Conservation (phyloP, 2,797 vertebrate species). For the Rhodeus uyekii region DNA sequence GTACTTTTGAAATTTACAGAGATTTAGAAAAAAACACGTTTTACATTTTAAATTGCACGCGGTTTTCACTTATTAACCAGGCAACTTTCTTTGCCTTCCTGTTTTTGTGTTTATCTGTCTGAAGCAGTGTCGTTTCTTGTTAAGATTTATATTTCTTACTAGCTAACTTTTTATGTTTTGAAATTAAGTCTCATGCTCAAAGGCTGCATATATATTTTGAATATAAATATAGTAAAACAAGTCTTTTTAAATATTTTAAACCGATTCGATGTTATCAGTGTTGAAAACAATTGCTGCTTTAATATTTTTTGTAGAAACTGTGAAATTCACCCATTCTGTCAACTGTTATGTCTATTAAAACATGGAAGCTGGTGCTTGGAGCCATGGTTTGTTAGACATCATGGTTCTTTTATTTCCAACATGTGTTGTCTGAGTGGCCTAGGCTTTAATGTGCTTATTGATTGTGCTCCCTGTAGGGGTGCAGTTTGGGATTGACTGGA, state of each 20-base stretch:
- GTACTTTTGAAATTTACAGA: neutral
- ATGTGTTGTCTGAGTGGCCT: conserved; percentile 32
- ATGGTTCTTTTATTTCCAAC: conserved; percentile 45
- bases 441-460: conserved; percentile 49
- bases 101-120: neutral
- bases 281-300: neutral
- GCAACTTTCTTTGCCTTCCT: neutral
- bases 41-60: neutral
- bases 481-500: conserved; percentile 48
- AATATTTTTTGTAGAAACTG: neutral
- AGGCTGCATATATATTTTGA: too few relatives aligned
- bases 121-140: neutral
- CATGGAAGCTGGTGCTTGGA: conserved; percentile 21
- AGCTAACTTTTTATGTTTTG: too few relatives aligned
- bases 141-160: too few relatives aligned
- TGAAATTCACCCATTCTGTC: neutral
- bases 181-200: too few relatives aligned
- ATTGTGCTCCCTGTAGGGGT: conserved; percentile 47
- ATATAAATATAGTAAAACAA: too few relatives aligned
- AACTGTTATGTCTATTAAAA: conserved; percentile 26
- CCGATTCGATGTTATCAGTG: too few relatives aligned
- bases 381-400: conserved; percentile 11
- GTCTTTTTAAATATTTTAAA: too few relatives aligned
- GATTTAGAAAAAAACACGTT: neutral
- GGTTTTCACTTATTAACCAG: neutral